phyloP scores from a whole-genome alignment of 2,113 vertebrate species.

The Xiphophorus couchianus region DNA sequence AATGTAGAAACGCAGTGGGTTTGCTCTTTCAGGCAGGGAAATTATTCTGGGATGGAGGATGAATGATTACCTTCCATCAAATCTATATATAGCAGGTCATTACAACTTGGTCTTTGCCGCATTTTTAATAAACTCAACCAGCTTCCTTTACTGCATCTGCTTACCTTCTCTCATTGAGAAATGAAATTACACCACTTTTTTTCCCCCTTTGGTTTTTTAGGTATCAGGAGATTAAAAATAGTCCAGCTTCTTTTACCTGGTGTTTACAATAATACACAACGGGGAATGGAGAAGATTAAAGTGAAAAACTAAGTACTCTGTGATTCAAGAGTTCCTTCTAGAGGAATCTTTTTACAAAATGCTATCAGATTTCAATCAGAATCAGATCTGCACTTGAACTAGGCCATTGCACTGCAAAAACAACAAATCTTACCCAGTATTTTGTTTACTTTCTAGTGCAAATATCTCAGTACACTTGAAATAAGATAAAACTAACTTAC shows the following conservation, averaged over 20 bases:
- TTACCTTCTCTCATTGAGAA: constrained; percentile 24
- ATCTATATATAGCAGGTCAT: constrained; percentile 44
- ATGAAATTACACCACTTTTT: too few relatives aligned
- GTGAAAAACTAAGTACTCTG: too few relatives aligned
- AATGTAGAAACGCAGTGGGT: constrained; percentile 5
- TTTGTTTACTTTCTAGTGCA: too few relatives aligned
- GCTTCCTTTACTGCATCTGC: constrained; percentile 33
- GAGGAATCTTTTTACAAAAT: too few relatives aligned
- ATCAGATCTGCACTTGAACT: neutral
- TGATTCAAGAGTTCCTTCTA: too few relatives aligned
- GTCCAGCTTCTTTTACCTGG: neutral
- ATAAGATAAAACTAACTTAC: neutral
- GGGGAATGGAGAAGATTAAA: neutral
- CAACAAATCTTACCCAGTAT: too few relatives aligned
- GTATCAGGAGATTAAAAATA: neutral
- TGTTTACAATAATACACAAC: neutral
- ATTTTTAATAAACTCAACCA: constrained; percentile 39
- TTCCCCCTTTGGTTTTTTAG: too few relatives aligned
- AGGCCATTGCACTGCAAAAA: neutral
- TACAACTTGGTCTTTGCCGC: constrained; percentile 15
- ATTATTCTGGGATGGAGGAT: constrained; percentile 9
- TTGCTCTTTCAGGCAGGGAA: constrained; percentile 7
- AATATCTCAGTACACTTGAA: too few relatives aligned
- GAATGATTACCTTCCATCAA: constrained; percentile 50
- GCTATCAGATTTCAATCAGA: too few relatives aligned